phyloP scores from a whole-genome alignment of 2,888 invertebrate genomes.

The Malthinus seriepunctatus region DNA sequence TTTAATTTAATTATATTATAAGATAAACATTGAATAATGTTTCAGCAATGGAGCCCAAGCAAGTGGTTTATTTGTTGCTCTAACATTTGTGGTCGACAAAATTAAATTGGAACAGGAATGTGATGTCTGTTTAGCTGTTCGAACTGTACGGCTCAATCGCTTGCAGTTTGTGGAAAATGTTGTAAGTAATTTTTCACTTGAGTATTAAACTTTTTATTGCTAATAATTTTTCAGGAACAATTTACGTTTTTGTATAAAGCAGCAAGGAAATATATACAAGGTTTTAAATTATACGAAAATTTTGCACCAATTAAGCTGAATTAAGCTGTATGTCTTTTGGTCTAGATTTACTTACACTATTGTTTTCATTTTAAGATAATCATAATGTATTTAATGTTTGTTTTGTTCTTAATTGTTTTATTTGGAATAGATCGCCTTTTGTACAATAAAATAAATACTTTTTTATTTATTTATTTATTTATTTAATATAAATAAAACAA shows the following conservation, averaged over 20 bases:
- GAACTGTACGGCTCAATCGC: slow-evolving; percentile 47
- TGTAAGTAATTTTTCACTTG: slow-evolving; percentile 36
- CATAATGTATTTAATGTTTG: too few species aligned
- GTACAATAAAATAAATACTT: too few species aligned
- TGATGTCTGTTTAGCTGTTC: slow-evolving; percentile 52
- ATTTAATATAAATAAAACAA: too few species aligned
- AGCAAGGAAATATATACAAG: slow-evolving; percentile 40
- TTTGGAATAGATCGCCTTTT: too few species aligned
- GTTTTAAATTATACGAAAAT: slow-evolving; percentile 46
- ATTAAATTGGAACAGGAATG: slow-evolving; percentile 52
- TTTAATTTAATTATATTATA: neutral
- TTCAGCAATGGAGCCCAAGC: slow-evolving; percentile 52
- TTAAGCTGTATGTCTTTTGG: too few species aligned
- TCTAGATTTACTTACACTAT: too few species aligned
- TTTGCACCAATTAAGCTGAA: too few species aligned
- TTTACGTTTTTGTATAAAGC: slow-evolving; percentile 46
- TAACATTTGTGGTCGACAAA: slow-evolving; percentile 50
- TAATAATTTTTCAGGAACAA: slow-evolving; percentile 41
- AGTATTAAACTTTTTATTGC: neutral
- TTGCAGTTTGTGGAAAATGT: slow-evolving; percentile 45
- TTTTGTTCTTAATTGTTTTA: too few species aligned
- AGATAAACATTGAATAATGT: slow-evolving; percentile 3
- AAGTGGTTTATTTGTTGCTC: slow-evolving; percentile 51
- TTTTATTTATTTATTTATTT: too few species aligned
- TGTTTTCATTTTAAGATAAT: too few species aligned